Evolutionary conservation across 2,113 vertebrate species (phyloP).

Genomic region (Mormoops blainvillei): DNA sequence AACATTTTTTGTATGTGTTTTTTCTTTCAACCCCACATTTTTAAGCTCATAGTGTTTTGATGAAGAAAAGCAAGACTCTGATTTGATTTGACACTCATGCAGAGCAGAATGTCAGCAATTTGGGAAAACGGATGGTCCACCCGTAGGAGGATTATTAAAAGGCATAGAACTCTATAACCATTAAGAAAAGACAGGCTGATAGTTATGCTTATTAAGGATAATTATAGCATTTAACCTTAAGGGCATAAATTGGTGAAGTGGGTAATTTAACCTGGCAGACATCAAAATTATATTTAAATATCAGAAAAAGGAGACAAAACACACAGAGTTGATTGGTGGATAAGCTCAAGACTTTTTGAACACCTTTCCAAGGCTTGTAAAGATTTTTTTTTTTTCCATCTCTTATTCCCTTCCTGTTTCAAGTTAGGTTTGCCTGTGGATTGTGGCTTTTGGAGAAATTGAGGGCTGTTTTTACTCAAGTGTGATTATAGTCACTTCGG

Average conservation of each 20-base stretch:
- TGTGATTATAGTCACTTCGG: background rate
- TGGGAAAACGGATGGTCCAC: background rate
- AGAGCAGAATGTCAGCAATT: constrained; percentile 3
- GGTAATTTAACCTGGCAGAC: constrained; percentile 66
- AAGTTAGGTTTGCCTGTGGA: background rate
- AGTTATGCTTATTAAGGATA: constrained; percentile 63
- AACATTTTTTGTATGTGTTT: background rate
- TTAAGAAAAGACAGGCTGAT: constrained; percentile 32
- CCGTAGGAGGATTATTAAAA: constrained; percentile 39
- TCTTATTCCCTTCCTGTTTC: background rate
- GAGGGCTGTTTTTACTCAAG: background rate
- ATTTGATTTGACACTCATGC: background rate
- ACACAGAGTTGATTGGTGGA: background rate
- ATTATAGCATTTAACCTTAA: constrained; percentile 54
- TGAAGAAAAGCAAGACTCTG: constrained; percentile 26
- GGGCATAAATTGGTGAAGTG: constrained; percentile 42
- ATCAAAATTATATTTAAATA: constrained; percentile 66
- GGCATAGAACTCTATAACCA: constrained; percentile 44
- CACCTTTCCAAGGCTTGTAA: background rate
- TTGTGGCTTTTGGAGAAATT: background rate
- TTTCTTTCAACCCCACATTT: background rate
- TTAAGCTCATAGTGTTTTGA: constrained; percentile 26
- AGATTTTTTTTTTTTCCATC: constrained; percentile 20
- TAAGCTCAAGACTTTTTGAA: constrained; percentile 15
- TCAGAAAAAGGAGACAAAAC: constrained; percentile 33